Evolutionary conservation across 2,797 vertebrate species (phyloP).

Genomic region (Melanotaenia trifasciata): DNA sequence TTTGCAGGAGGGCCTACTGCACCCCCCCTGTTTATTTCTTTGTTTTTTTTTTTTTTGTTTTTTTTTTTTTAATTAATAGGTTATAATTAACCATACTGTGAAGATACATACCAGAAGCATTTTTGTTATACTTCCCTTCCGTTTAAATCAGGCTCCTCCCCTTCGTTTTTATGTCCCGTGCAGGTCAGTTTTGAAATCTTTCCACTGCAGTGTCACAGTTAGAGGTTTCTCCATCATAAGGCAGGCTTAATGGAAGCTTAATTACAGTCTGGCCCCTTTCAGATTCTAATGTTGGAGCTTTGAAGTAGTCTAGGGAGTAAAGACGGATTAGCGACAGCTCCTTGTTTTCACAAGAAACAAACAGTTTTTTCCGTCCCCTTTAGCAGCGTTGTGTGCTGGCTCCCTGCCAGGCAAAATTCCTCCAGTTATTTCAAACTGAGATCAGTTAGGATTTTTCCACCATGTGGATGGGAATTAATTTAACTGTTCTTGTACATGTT

Average conservation of each 20-base stretch:
- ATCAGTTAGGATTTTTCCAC: slow-evolving; percentile 86
- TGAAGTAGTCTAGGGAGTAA: slow-evolving; percentile 81
- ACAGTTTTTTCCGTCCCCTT: slow-evolving; percentile 79
- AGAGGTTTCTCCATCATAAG: slow-evolving; percentile 81
- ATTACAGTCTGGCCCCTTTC: slow-evolving; percentile 80
- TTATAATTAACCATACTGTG: background rate
- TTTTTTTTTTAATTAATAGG: background rate
- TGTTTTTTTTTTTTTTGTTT: too few species aligned
- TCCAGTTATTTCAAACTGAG: slow-evolving; percentile 85
- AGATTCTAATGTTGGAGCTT: slow-evolving; percentile 81
- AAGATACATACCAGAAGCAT: slow-evolving; percentile 1
- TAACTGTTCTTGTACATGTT: slow-evolving; percentile 72
- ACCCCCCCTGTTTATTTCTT: background rate
- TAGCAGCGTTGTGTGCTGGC: slow-evolving; percentile 77
- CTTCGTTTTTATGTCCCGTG: slow-evolving; percentile 58
- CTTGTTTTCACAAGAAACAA: slow-evolving; percentile 82
- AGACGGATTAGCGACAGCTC: slow-evolving; percentile 79
- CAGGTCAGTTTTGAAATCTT: slow-evolving; percentile 75
- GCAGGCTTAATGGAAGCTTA: slow-evolving; percentile 83
- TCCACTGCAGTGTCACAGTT: slow-evolving; percentile 82
- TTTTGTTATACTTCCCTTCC: slow-evolving; percentile 26
- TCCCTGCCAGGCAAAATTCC: slow-evolving; percentile 81
- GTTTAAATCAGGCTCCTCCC: slow-evolving; percentile 27
- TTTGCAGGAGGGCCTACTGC: background rate
- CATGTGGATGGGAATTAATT: slow-evolving; percentile 79